Base-by-base conservation (phyloP, 2,888 invertebrate genomes). In the Lacanobia oleracea region DNA sequence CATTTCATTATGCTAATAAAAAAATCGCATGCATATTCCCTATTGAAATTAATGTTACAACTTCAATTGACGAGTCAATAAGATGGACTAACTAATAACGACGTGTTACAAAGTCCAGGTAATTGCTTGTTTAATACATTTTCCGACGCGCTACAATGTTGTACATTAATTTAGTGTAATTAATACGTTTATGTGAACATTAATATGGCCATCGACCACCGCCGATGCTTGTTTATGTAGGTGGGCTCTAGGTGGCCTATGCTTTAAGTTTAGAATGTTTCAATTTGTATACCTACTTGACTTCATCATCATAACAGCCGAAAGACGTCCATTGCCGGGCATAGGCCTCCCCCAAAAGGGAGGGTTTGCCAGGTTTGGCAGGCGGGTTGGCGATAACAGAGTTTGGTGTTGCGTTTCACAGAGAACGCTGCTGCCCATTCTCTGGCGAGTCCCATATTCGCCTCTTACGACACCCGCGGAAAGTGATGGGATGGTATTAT, bases 121-220 rank as follows among this genome's bases (percentile, higher is more conserved):
- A 56, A 79, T 67, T 53, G 37, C 57, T 45, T 21, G 43, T 65
- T 51, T 71, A 81, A 62, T 76, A n/a, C 67, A 76, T 69, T 69
- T 78, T 57, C 54, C 59, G 61, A 57, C 50, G 48, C 21, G 7
- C 67, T n/a, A 76, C 77, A 78, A 37, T 56, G 54, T 72, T 51
- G 45, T 40, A 37, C 27, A 69, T 69, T 59, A 50, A 74, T 79
- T 53, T 14, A n/a, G 18, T 54, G 53, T 77, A 76, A 59, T 79
- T 81, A 79, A 71, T 72, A 76, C 54, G 16, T 76, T 70, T 67
- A 76, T 62, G 56, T 62, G 37, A 27, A 54, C 64, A 67, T 67
- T 76, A 65, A 51, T 6, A 37, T 43, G 27, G 21, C 23, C n/a
- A 50, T 21, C 21, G 68, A n/a, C 66, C 64, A 72, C 59, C 54